phyloP scores from a whole-genome alignment of 2,113 vertebrate species.

The Pelusios castaneus region DNA sequence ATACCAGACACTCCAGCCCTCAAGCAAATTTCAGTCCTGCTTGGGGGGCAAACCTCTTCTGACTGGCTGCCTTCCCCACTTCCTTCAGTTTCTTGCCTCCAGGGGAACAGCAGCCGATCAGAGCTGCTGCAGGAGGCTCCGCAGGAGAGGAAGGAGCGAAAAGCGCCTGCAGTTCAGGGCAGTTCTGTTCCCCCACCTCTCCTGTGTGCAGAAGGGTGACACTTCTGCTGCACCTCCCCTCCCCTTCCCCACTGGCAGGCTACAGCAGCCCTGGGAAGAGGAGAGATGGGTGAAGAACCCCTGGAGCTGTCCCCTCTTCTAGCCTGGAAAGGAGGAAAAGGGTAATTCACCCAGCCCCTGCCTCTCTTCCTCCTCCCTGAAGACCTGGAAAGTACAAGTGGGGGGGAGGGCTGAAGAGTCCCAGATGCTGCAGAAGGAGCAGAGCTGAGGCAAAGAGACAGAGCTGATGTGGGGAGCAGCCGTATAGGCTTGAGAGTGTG shows the following conservation, averaged over 20 bases:
- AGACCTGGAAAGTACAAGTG: neutral
- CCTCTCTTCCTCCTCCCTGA: neutral
- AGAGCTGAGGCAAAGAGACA: neutral
- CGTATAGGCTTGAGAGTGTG: neutral
- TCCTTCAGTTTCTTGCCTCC: neutral
- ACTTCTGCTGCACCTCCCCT: neutral
- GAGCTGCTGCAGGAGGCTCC: too few relatives aligned
- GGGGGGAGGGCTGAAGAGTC: neutral
- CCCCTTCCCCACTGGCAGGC: too few relatives aligned
- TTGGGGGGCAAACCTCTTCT: neutral
- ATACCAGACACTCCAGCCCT: neutral
- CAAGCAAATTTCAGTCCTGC: neutral
- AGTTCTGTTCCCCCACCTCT: neutral
- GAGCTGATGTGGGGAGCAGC: neutral
- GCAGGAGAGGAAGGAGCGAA: neutral
- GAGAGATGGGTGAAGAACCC: neutral
- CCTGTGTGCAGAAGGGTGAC: neutral
- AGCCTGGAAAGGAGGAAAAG: neutral
- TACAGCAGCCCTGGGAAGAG: neutral
- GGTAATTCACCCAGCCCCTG: neutral
- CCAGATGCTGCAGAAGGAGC: neutral
- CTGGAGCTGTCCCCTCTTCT: neutral
- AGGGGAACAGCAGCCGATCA: neutral
- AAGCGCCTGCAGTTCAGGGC: neutral
- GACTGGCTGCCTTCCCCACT: neutral